Conservation (phyloP, 2,888 invertebrate species). For the Laothoe populi region DNA sequence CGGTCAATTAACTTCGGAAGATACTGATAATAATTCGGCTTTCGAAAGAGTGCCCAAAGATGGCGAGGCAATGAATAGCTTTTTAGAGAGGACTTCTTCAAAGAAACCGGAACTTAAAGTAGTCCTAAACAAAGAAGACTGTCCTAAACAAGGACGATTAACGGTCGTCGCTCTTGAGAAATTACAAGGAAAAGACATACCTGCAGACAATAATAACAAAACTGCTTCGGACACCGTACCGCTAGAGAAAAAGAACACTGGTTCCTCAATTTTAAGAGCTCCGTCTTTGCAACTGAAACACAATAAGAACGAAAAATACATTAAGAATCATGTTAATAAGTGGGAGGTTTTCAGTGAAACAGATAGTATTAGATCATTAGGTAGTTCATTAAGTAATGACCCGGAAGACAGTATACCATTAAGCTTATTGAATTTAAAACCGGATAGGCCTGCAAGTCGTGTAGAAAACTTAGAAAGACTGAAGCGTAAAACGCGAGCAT, state of each 20-base stretch:
- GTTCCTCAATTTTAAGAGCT: conserved; percentile 71
- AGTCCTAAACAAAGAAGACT: conserved; percentile 79
- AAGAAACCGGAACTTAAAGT: conserved; percentile 78
- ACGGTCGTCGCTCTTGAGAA: conserved; percentile 87
- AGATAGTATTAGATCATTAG: conserved; percentile 83
- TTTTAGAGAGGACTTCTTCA: conserved; percentile 85
- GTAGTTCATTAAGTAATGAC: conserved; percentile 77
- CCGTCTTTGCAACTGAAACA: conserved; percentile 75
- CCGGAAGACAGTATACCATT: conserved; percentile 86
- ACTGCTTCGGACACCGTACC: conserved; percentile 44
- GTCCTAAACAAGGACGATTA: conserved; percentile 81
- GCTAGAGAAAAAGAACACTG: conserved; percentile 59
- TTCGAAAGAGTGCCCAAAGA: conserved; percentile 89
- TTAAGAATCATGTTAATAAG: conserved; percentile 76
- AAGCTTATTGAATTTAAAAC: conserved; percentile 75
- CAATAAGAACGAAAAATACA: conserved; percentile 70
- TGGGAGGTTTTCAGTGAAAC: conserved; percentile 86
- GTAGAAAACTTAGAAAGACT: conserved; percentile 71
- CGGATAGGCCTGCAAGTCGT: conserved; percentile 60
- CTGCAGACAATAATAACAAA: conserved; percentile 56
- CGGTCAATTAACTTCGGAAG: conserved; percentile 67
- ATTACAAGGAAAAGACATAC: conserved; percentile 79
- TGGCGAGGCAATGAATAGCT: conserved; percentile 88
- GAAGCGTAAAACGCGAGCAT: conserved; percentile 84
- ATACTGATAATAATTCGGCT: conserved; percentile 75